A percentile compares a stretch with the other conserved stretches of the same genome.
These are phyloP conservation scores for Arctocebus calabarensis DNA, from an alignment of 2,797 vertebrate species.

Conservation along the genomic window DNA sequence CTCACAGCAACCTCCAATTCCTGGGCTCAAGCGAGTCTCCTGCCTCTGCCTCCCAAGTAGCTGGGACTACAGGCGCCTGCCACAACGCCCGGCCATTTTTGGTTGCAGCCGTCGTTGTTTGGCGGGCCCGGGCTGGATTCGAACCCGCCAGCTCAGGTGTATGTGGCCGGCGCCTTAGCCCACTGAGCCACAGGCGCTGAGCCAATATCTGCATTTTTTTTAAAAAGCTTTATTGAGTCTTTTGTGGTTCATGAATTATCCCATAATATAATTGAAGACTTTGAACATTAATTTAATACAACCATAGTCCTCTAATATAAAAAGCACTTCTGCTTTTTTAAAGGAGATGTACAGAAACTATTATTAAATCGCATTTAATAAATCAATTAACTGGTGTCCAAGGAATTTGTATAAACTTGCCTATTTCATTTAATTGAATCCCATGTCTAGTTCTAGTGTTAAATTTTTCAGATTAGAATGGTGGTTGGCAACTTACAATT, in stretches of 20 bases:
- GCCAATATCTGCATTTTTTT: background rate
- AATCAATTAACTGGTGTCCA: background rate
- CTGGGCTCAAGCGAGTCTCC: too few species aligned
- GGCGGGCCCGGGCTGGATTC: too few species aligned
- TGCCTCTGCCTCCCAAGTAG: too few species aligned
- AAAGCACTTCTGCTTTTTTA: conserved; percentile 33
- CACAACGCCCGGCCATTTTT: too few species aligned
- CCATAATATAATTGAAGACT: background rate
- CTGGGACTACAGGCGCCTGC: too few species aligned
- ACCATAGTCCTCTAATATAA: background rate
- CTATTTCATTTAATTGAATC: background rate
- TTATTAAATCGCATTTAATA: conserved; percentile 36
- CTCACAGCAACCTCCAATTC: too few species aligned
- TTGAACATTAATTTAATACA: background rate
- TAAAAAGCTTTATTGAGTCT: background rate
- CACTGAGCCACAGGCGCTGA: too few species aligned
- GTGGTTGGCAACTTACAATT: background rate
- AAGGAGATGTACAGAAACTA: conserved; percentile 14
- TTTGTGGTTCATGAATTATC: background rate
- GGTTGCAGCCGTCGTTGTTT: too few species aligned
- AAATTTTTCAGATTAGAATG: conserved; percentile 28
- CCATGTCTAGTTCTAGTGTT: conserved; percentile 18
- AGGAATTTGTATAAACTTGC: background rate
- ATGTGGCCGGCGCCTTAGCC: too few species aligned
- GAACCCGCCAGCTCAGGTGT: too few species aligned